Evolutionary conservation across 2,113 vertebrate genomes (phyloP), one percentile per base, ranked within the genome.

Genomic region (Polyodon spathula): DNA sequence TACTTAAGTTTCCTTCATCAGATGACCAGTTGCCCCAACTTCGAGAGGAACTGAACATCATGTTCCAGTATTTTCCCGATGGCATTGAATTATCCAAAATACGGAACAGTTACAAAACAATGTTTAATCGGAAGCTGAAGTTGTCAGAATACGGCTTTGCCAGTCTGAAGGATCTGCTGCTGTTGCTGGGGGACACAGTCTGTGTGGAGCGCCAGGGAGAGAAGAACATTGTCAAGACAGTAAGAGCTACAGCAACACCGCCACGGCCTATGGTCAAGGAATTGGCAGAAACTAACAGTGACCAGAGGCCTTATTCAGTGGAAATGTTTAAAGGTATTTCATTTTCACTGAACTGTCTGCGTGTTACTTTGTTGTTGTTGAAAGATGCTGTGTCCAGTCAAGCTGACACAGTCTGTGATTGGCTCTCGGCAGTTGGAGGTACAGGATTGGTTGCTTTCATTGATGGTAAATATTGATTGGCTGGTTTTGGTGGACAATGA

Each of bases 81-180:
- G 71, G 73, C 8, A 50, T 73, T 6, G 64, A 65, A 44, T 52
- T 73, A 27, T 37, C 53, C 4, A 59, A 41, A 16, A 12, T 75
- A 2, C n/a, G 27, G 4, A 41, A 8, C 37, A 27, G 16, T 11
- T 75, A 75, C 64, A 63, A 56, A 56, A 43, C 37, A 4, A 5
- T 61, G 55, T 73, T 69, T 41, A 42, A 66, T 4, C 40, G 37
- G 4, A 41, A 56, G 10, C 39, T 73, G n/a, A 40, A 27, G 4
- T 55, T 68, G 5, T 11, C 11, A 6, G 8, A 8, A 4, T 65
- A 61, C 16, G 67, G 71, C 4, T 52, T 76, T 40, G 42, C 17
- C 1, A 60, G 67, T n/a, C 17, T 75, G 11, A 41, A 60, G 15
- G 44, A 63, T 5, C 40, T 69, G 8, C 58, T 67, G 6, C 38